Percentiles rank a stretch among this genome's conserved stretches.
phyloP scores from a whole-genome alignment of 2,888 invertebrate genomes.

The Oscheius sp. region DNA sequence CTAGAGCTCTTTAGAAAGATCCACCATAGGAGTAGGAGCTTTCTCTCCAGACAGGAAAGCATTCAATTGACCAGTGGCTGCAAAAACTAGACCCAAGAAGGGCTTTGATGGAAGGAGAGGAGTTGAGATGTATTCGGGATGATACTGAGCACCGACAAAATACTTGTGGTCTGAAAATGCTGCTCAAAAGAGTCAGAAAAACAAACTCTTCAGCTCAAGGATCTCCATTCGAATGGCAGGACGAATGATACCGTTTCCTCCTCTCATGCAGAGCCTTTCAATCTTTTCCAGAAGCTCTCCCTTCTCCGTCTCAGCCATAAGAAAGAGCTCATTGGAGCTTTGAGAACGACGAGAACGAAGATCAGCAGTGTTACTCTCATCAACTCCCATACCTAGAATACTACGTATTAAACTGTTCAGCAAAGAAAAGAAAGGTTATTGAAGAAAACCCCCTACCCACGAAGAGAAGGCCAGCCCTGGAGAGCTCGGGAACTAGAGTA shows the following conservation, averaged over 20 bases:
- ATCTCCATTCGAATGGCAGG: constrained; percentile 87
- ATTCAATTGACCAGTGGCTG: constrained; percentile 81
- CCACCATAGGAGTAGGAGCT: constrained; percentile 31
- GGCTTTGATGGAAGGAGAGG: constrained; percentile 87
- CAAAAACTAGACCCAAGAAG: constrained; percentile 90
- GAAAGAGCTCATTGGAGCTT: constrained; percentile 53
- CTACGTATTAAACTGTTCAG: background rate
- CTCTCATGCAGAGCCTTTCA: constrained; percentile 60
- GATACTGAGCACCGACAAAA: constrained; percentile 94
- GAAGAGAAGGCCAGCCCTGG: constrained; percentile 85
- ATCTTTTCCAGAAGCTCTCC: constrained; percentile 54
- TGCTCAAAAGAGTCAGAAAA: background rate
- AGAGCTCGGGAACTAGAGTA: constrained; percentile 81
- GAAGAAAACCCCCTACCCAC: constrained; percentile 74
- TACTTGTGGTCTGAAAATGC: constrained; percentile 80
- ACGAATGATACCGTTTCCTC: constrained; percentile 58
- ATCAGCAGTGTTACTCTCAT: constrained; percentile 74
- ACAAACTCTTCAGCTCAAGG: constrained; percentile 79
- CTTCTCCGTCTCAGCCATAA: constrained; percentile 50
- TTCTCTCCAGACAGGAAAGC: constrained; percentile 27
- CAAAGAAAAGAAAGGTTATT: too few species aligned
- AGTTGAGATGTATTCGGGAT: constrained; percentile 84
- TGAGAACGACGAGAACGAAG: constrained; percentile 49
- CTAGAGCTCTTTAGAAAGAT: background rate
- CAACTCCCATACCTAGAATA: constrained; percentile 72